phyloP scores from a whole-genome alignment of 1,140 invertebrate genomes.

The Zaprionus lachaisei region DNA sequence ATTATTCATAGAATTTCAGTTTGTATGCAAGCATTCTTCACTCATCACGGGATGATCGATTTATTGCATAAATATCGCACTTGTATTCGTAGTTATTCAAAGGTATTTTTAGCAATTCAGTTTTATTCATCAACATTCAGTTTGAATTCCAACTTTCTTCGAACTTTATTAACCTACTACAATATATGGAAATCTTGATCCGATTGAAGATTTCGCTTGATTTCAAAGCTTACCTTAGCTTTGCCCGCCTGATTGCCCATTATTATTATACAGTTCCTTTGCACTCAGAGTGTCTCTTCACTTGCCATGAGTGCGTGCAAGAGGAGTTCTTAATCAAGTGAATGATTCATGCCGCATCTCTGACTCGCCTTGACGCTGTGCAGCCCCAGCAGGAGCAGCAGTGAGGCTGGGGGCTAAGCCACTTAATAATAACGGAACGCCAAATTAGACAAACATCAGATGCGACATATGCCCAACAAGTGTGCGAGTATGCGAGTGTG shows the following conservation, averaged over 20 bases:
- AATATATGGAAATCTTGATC: too few relatives aligned
- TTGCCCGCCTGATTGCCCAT: too few relatives aligned
- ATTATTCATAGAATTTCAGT: too few relatives aligned
- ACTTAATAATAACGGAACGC: constrained; percentile 51
- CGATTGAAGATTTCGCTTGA: too few relatives aligned
- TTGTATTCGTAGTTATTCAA: not conserved
- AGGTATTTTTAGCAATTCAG: too few relatives aligned
- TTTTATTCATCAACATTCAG: too few relatives aligned
- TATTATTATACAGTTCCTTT: too few relatives aligned
- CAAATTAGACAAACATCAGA: constrained; percentile 54
- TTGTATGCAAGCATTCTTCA: too few relatives aligned
- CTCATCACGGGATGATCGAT: too few relatives aligned
- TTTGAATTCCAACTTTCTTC: too few relatives aligned
- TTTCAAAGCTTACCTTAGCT: too few relatives aligned
- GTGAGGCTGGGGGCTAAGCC: constrained; percentile 19
- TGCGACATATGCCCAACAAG: constrained; percentile 27
- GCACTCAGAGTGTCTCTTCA: not conserved
- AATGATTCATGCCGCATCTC: constrained; percentile 47
- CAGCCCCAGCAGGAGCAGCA: not conserved
- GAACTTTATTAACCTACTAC: too few relatives aligned
- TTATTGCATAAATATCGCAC: not conserved
- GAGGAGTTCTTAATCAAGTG: constrained; percentile 9
- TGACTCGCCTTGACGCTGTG: not conserved
- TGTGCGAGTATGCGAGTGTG: not conserved
- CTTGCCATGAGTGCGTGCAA: not conserved